phyloP scores from a whole-genome alignment of 30 jellyfish, hydroid and myxozoan genomes.

The Hydractinia echinata region DNA sequence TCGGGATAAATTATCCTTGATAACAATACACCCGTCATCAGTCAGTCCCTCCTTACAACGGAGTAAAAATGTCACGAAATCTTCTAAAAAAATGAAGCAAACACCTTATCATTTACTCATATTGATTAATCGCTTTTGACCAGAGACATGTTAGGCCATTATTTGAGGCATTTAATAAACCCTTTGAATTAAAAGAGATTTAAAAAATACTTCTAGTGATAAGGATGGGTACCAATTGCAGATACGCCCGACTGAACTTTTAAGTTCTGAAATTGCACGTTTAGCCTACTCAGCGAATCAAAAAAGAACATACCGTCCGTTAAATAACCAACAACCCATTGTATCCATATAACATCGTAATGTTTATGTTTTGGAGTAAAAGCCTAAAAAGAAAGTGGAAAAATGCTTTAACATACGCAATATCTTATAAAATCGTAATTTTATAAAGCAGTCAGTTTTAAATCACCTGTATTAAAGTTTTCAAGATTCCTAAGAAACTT shows the following conservation, averaged over 20 bases:
- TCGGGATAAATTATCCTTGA: slow-evolving; percentile 76
- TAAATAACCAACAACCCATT: slow-evolving; percentile 84
- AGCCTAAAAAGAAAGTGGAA: slow-evolving; percentile 30
- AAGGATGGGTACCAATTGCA: too few species aligned
- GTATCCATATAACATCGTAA: slow-evolving; percentile 82
- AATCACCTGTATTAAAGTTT: neutral
- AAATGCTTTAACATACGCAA: neutral
- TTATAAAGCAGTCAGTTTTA: neutral
- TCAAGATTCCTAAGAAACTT: neutral
- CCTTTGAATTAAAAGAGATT: too few species aligned
- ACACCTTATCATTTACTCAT: too few species aligned
- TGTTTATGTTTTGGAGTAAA: slow-evolving; percentile 48
- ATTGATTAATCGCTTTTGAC: too few species aligned
- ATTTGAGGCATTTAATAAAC: too few species aligned
- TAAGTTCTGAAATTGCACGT: too few species aligned
- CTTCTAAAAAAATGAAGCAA: slow-evolving; percentile 38
- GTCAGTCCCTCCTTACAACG: slow-evolving; percentile 59
- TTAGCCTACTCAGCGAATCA: neutral
- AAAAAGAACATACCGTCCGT: slow-evolving; percentile 60
- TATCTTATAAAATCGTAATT: neutral
- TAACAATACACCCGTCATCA: slow-evolving; percentile 75
- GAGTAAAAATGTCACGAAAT: slow-evolving; percentile 51
- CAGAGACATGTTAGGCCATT: too few species aligned
- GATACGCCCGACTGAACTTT: too few species aligned
- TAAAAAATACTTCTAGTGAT: too few species aligned